phyloP scores from a whole-genome alignment of 2,797 vertebrate species.

The Pseudomugil gertrudae region DNA sequence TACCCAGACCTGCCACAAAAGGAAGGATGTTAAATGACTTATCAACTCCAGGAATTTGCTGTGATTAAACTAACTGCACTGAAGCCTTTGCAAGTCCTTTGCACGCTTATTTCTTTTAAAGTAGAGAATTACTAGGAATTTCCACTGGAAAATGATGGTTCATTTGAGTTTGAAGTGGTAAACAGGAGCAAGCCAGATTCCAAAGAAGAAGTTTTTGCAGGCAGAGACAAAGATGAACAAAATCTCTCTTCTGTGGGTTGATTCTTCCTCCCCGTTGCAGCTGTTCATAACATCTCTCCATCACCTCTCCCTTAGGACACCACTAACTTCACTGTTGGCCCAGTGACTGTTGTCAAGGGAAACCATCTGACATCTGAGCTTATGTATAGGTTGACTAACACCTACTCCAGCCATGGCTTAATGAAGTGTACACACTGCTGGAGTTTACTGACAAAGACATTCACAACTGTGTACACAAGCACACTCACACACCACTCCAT shows the following conservation, averaged over 20 bases:
- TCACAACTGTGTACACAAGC: slow-evolving; percentile 30
- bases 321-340: slow-evolving; percentile 61
- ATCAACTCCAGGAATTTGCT: slow-evolving; percentile 27
- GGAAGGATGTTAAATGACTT: not conserved
- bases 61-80: slow-evolving; percentile 42
- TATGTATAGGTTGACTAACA: slow-evolving; percentile 59
- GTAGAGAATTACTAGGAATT: slow-evolving; percentile 26
- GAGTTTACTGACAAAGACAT: slow-evolving; percentile 49
- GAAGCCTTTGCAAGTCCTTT: slow-evolving; percentile 30
- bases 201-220: slow-evolving; percentile 29
- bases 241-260: slow-evolving; percentile 31
- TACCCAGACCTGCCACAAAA: too few species aligned
- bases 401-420: slow-evolving; percentile 66
- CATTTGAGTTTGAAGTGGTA: slow-evolving; percentile 22
- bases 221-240: slow-evolving; percentile 21
- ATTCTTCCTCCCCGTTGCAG: slow-evolving; percentile 60
- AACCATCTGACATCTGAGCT: slow-evolving; percentile 64
- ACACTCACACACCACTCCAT: slow-evolving; percentile 51
- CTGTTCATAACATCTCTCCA: slow-evolving; percentile 55
- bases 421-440: slow-evolving; percentile 70
- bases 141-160: slow-evolving; percentile 25
- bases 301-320: slow-evolving; percentile 53
- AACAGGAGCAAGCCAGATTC: slow-evolving; percentile 19
- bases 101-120: slow-evolving; percentile 25
- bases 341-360: slow-evolving; percentile 74